These are phyloP conservation scores for Lycophotia porphyrea DNA, from an alignment of 2,888 invertebrate genomes.

Conservation along the genomic window DNA sequence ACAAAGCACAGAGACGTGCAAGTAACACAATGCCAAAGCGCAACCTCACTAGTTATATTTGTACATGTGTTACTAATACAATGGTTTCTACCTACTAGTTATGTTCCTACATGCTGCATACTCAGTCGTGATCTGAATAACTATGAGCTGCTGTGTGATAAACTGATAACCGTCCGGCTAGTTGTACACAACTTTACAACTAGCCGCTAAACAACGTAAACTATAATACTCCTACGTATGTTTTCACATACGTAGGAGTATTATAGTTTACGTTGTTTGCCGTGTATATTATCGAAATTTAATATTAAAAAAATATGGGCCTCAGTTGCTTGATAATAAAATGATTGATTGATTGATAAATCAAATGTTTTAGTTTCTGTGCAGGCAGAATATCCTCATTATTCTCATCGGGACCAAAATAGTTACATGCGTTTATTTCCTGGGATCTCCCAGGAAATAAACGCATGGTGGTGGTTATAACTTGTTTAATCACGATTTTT, in stretches of 20 bases:
- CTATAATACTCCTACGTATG: no score
- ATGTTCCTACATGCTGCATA: not conserved
- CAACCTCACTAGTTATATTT: not conserved
- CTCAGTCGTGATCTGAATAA: not conserved
- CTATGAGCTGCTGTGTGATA: not conserved
- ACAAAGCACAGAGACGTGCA: not conserved
- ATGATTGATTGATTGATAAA: not conserved
- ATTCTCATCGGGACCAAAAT: not conserved
- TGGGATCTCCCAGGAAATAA: no score
- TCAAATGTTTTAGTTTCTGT: not conserved
- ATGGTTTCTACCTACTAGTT: not conserved
- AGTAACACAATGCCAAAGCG: not conserved
- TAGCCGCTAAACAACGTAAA: no score
- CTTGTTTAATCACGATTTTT: not conserved
- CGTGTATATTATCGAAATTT: not conserved
- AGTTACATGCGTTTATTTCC: not conserved
- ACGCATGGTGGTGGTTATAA: not conserved
- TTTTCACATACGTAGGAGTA: no score
- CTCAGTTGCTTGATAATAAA: no score
- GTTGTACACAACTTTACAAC: no score
- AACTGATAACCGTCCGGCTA: no score
- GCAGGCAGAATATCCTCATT: not conserved
- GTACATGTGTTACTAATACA: not conserved
- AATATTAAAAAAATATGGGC: not conserved
- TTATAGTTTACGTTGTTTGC: not conserved